Evolutionary conservation across 2,888 invertebrate genomes (phyloP), one percentile per base, ranked within the genome.

Genomic region (Tubulanus polymorphus): DNA sequence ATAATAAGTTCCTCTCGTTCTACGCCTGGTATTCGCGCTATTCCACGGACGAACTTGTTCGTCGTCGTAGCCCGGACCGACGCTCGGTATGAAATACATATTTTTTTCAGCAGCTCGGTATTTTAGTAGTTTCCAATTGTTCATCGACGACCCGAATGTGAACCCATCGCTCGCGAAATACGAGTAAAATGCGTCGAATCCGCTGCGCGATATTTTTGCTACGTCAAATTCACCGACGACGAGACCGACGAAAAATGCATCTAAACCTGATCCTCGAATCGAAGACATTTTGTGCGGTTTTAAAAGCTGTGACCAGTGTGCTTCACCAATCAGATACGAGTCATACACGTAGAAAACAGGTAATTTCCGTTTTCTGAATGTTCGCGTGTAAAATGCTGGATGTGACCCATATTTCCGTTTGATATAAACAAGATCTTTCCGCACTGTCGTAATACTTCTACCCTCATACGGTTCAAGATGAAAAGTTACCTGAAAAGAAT

Each of bases 21-120:
- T 74, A 55, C 80, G 80, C 61, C 83, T 79, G 1, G 80, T 83
- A 65, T 82, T 84, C 37, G 71, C 79, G 1, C 71, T 73, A 68
- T 85, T 86, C 85, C 85, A 85, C 1, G 85, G 84, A 28, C 85
- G 74, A 2, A 84, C 84, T 67, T 84, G 62, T 0, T 85, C 84
- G 66, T 88, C 87, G 5, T 85, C 82, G 73, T 87, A 88, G 23
- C 88, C 88, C 1, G 87, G 87, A 1, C 87, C 87, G 8, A 88
- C 83, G 20, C 86, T 86, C 12, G 87, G 87, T 54, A 86, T 82
- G 70, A 88, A 88, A 27, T 74, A 29, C 51, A 72, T 51, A 27
- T 64, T 61, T 23, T 64, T 62, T 0, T 55, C 32, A 26, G 57
- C 55, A 3, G 73, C 72, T 60, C 63, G 66, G n/a, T 59, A 28